phyloP scores from a whole-genome alignment of 2,888 invertebrate species.

The Epinotia ramella region DNA sequence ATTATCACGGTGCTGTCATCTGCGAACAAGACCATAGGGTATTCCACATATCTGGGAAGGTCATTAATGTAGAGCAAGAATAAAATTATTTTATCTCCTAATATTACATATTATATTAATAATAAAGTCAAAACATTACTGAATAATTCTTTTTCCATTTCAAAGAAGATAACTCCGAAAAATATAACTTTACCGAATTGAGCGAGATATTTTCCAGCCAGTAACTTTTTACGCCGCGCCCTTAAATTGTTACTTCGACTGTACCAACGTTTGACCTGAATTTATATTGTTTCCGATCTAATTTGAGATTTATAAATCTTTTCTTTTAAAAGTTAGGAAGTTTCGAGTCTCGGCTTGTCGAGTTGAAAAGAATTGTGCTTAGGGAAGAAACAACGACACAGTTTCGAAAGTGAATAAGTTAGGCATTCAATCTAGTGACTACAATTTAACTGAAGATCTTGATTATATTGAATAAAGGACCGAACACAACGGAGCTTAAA shows the following conservation, averaged over 20 bases:
- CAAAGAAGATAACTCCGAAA: neutral
- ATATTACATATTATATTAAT: no score
- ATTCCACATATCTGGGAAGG: no score
- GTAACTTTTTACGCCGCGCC: neutral
- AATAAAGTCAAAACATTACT: neutral
- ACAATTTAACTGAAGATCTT: no score
- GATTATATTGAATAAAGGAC: no score
- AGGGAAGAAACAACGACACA: slow-evolving; percentile 1
- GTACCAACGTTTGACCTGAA: slow-evolving; percentile 31
- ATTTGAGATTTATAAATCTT: slow-evolving; percentile 42
- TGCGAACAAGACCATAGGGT: no score
- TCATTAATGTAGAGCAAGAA: no score
- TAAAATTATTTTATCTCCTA: no score
- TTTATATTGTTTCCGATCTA: slow-evolving; percentile 40
- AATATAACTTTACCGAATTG: neutral
- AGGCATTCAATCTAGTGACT: neutral
- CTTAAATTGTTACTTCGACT: neutral
- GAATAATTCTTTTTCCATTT: neutral
- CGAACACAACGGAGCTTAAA: no score
- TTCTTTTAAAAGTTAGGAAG: slow-evolving; percentile 32
- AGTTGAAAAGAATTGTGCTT: slow-evolving; percentile 9
- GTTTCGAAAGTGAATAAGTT: neutral
- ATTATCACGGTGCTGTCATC: no score
- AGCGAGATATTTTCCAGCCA: neutral
- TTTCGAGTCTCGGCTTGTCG: slow-evolving; percentile 21